Percentiles rank a stretch among this genome's conserved stretches.
phyloP scores from a whole-genome alignment of 2,797 vertebrate species.

The Pangasius djambal region DNA sequence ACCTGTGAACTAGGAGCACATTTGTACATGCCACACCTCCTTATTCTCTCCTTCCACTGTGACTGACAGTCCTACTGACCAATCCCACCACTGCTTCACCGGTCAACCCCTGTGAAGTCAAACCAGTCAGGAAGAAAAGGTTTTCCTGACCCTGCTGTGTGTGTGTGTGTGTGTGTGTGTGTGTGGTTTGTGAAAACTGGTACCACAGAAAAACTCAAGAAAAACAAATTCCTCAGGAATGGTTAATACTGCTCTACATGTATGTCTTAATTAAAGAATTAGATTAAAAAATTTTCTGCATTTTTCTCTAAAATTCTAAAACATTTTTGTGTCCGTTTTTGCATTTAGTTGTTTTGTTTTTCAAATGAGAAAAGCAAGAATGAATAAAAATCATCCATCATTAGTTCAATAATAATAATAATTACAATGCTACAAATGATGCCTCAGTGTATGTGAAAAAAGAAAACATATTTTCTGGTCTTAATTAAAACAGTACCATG shows the following conservation, averaged over 20 bases:
- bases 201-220: neutral
- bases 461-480: neutral
- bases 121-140: slow-evolving; percentile 18
- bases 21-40: slow-evolving; percentile 24
- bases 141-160: neutral
- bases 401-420: neutral
- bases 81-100: slow-evolving; percentile 2
- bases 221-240: neutral
- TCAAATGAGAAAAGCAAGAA: neutral
- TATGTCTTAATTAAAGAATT: neutral
- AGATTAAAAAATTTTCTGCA: neutral
- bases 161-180: slow-evolving; percentile 1
- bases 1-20: neutral
- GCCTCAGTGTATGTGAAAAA: neutral
- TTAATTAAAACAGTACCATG: neutral
- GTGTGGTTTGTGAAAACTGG: neutral
- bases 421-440: neutral
- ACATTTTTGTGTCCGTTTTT: neutral
- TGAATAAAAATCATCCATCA: neutral
- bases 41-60: slow-evolving; percentile 5
- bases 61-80: slow-evolving; percentile 32
- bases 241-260: neutral
- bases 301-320: neutral
- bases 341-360: neutral
- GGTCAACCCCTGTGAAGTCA: slow-evolving; percentile 13